These are phyloP conservation scores for Lasioglossum leucozonium DNA, from an alignment of 2,888 invertebrate genomes.

Conservation along the genomic window DNA sequence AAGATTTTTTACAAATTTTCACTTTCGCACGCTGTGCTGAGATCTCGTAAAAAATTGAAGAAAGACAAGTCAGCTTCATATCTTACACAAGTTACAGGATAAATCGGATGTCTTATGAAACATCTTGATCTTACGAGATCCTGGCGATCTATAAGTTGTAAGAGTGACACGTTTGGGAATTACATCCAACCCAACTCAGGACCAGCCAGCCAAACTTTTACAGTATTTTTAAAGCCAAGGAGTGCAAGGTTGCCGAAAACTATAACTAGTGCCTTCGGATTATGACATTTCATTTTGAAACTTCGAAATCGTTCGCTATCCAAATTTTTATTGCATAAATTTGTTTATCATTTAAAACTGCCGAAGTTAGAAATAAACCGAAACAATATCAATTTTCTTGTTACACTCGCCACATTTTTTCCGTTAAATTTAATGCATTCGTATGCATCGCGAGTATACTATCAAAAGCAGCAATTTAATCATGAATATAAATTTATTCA, in stretches of 20 bases:
- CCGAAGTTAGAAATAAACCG: not conserved
- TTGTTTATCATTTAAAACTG: not conserved
- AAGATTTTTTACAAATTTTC: not conserved
- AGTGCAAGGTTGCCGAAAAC: not conserved
- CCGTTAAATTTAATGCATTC: not conserved
- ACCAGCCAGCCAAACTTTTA: not conserved
- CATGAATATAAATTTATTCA: slow-evolving; percentile 6
- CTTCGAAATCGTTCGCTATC: not conserved
- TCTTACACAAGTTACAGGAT: not conserved
- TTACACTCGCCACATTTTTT: not conserved
- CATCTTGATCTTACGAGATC: not conserved
- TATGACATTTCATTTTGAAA: not conserved
- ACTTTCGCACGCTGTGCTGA: not conserved
- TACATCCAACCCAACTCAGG: not conserved
- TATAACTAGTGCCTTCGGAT: not conserved
- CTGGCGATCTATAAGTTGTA: not conserved
- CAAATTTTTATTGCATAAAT: not conserved
- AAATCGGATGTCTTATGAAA: slow-evolving; percentile 6
- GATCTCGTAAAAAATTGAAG: not conserved
- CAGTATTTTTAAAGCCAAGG: not conserved
- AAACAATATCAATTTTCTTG: not conserved
- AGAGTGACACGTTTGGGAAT: not conserved
- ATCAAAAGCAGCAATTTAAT: not conserved
- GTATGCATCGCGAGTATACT: not conserved
- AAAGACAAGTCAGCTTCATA: not conserved